These are phyloP conservation scores for Epizoanthus stellaris DNA, from an alignment of 92 coral and sea anemone genomes.

Conservation along the genomic window DNA sequence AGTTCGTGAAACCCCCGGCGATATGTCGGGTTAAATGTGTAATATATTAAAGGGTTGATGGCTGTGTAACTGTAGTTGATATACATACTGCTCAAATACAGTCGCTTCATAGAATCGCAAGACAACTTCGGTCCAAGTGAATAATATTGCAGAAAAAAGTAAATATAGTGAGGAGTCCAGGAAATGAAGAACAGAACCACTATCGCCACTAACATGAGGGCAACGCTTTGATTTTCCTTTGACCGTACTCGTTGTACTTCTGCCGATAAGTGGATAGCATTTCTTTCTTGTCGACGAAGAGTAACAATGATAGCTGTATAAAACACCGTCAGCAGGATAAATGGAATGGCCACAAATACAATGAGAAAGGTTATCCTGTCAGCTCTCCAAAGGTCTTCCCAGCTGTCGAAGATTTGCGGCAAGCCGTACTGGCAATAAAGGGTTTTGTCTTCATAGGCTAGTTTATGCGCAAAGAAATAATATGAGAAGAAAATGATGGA, in stretches of 20 bases:
- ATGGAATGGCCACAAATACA: neutral
- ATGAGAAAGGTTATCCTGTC: neutral
- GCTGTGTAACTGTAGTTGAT: too few species aligned
- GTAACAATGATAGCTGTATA: neutral
- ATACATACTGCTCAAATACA: too few species aligned
- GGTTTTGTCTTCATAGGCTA: neutral
- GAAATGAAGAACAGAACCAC: neutral
- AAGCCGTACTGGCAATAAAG: neutral
- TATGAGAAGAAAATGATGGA: neutral
- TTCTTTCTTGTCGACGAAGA: slow-evolving; percentile 4
- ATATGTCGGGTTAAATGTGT: too few species aligned
- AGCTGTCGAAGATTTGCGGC: neutral
- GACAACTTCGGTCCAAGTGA: neutral
- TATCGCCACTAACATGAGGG: neutral
- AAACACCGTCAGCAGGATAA: neutral
- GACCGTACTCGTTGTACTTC: neutral
- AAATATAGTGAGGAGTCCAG: neutral
- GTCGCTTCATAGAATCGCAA: neutral
- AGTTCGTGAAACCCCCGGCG: too few species aligned
- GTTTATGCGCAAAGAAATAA: neutral
- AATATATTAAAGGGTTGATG: too few species aligned
- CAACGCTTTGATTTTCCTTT: neutral
- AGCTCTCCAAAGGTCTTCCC: neutral
- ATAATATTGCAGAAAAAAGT: neutral
- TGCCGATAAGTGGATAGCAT: neutral